These are phyloP conservation scores for Xenopus petersii DNA, from an alignment of 2,797 vertebrate species.

Conservation along the genomic window DNA sequence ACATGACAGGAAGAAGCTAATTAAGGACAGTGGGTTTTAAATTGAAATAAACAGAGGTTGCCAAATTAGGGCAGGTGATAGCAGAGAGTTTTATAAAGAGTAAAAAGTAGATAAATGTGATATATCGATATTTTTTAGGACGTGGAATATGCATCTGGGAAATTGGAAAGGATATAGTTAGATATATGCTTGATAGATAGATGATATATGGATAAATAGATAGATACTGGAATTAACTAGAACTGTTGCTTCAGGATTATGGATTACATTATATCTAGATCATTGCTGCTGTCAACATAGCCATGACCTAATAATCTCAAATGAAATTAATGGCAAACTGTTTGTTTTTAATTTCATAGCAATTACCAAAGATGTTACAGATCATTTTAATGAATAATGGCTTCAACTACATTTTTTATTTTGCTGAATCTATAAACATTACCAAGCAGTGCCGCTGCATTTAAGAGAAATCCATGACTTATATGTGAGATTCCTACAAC, in stretches of 20 bases:
- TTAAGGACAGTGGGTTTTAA: too few relatives aligned
- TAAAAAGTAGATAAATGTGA: too few relatives aligned
- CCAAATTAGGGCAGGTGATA: too few relatives aligned
- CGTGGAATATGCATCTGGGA: too few relatives aligned
- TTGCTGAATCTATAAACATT: not conserved
- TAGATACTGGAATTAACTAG: not conserved
- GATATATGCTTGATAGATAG: too few relatives aligned
- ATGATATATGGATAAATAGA: too few relatives aligned
- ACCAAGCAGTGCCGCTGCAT: not conserved
- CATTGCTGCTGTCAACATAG: slow-evolving; percentile 1
- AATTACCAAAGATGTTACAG: slow-evolving; percentile 16
- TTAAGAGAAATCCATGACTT: not conserved
- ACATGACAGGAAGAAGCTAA: too few relatives aligned
- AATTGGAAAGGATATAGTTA: too few relatives aligned
- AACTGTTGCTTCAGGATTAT: not conserved
- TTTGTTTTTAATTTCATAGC: slow-evolving; percentile 23
- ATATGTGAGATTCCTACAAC: not conserved
- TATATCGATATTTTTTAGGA: too few relatives aligned
- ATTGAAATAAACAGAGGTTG: too few relatives aligned
- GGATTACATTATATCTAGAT: not conserved
- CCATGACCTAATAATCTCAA: slow-evolving; percentile 7
- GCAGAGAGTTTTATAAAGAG: too few relatives aligned
- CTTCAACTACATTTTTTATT: not conserved
- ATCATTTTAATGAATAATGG: slow-evolving; percentile 5
- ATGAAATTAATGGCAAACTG: slow-evolving; percentile 3